Evolutionary conservation across 2,113 vertebrate genomes (phyloP).

Genomic region (Aythya baeri): DNA sequence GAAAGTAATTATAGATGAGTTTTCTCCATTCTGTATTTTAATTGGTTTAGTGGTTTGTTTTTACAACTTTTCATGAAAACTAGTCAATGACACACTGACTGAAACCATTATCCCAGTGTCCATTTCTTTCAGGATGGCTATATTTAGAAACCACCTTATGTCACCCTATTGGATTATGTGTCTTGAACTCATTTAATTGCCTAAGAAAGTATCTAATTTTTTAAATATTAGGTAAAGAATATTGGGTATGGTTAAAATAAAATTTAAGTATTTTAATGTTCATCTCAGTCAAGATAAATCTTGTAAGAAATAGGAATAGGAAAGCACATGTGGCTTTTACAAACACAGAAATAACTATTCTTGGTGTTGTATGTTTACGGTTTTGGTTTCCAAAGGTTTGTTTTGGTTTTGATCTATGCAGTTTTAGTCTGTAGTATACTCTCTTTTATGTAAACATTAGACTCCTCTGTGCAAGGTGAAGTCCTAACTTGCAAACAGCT

Average conservation of each 20-base stretch:
- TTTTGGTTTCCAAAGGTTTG: neutral
- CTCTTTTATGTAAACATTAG: slow-evolving; percentile 58
- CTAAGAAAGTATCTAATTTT: neutral
- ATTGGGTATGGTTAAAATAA: neutral
- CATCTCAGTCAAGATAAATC: slow-evolving; percentile 30
- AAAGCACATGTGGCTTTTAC: slow-evolving; percentile 35
- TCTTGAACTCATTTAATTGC: neutral
- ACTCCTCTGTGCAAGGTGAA: slow-evolving; percentile 56
- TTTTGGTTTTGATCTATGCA: neutral
- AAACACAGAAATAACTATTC: slow-evolving; percentile 53
- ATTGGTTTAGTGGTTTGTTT: neutral
- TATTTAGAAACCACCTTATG: neutral
- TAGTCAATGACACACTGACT: neutral
- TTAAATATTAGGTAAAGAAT: neutral
- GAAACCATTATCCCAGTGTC: neutral
- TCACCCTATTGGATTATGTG: neutral
- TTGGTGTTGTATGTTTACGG: slow-evolving; percentile 1
- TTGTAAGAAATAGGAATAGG: slow-evolving; percentile 34
- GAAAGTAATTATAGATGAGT: neutral
- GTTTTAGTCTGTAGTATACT: slow-evolving; percentile 48
- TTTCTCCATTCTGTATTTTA: neutral
- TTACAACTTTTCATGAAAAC: neutral
- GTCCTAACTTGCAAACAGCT: slow-evolving; percentile 65
- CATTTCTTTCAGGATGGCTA: neutral
- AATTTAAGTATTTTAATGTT: slow-evolving; percentile 35